Base-by-base conservation (phyloP, 2,888 invertebrate genomes). In the Frankliniella intonsa region DNA sequence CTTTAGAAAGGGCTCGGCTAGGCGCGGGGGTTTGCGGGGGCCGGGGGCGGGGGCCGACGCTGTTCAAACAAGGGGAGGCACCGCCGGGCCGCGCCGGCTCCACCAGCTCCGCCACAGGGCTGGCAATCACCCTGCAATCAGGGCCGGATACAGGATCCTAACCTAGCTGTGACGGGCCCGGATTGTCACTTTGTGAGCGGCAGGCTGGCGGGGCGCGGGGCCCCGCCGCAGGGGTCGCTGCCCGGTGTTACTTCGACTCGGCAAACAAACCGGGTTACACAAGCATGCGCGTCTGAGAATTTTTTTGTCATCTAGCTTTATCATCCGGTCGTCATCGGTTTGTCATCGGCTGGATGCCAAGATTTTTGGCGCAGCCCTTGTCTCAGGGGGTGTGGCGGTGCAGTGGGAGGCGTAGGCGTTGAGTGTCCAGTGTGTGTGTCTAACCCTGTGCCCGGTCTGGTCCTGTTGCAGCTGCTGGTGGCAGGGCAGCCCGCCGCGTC, bases 401-500 rank as follows among this genome's bases (percentile, higher is more conserved):
- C n/a, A n/a, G n/a, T n/a, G n/a, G n/a, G n/a, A n/a, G n/a, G n/a
- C n/a, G n/a, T n/a, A n/a, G n/a, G n/a, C n/a, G n/a, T n/a, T n/a
- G n/a, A n/a, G n/a, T n/a, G n/a, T n/a, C n/a, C 38, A 38, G 38
- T 38, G 9, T 11, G 69, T 9, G 12, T 76, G 69, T 25, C 22
- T 76, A 25, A 76, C 25, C 11, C 25, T 25, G 22, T 22, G 25
- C 25, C 25, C 55, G 14, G 38, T 83, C 22, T 82, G 25, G 80
- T 83, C 86, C 83, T 86, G 84, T 91, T 90, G 50, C 91, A 94
- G 94, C 90, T 94, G 89, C 90, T 94, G 89, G 93, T 93, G 86
- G 92, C 93, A 88, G 93, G 93, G 87, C 93, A 94, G 89, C 93
- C 93, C 88, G 90, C 90, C 84, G 88, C 91, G 84, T 93, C 94